Evolutionary conservation across 2,797 vertebrate genomes (phyloP), one percentile per base, ranked within the genome.

Genomic region (Sparidentex hasta): DNA sequence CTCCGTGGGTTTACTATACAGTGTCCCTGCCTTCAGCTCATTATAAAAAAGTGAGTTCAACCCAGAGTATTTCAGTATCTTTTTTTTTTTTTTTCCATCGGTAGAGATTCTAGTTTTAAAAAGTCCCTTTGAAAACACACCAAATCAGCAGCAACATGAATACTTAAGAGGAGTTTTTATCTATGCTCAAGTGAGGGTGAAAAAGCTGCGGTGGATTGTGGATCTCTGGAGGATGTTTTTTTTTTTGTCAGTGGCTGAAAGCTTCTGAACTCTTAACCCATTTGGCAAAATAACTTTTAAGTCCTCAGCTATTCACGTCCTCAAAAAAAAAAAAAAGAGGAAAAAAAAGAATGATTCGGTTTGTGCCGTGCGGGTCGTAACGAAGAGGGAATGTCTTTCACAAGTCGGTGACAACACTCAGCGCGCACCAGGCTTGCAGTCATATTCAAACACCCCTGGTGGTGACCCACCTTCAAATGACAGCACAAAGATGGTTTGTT

Each of bases 251-350:
- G 0, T 56, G 43, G 50, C 17, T 70, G 17, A 55, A 51, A 51
- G 51, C 20, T 29, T 16, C 44, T 43, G 16, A 76, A 76, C 57
- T 72, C 2, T 63, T 67, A 43, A 46, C 68, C 62, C n/a, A 5
- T 33, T 51, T 62, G 25, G 51, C 13, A 21, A 63, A 77, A 51
- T 11, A 57, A 33, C 13, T 20, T 65, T 52, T 2, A 27, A 63
- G 12, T 38, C 27, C 12, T 44, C 29, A 29, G 21, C 12, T 23
- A 52, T 29, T 59, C 44, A 46, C 4, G 7, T 61, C 48, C 47
- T 63, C 44, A 59, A n/a, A 55, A 46, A 51, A 25, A 51, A 25
- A 38, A 27, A 27, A 27, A 4, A 54, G 21, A 18, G 4, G 27
- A n/a, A n/a, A 27, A 5, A 1, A 50, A 20, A 63, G 0, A 12